A percentile compares a stretch with the other conserved stretches of the same genome.
Conservation (phyloP, 1,140 invertebrate species). For the Mercenaria mercenaria region DNA sequence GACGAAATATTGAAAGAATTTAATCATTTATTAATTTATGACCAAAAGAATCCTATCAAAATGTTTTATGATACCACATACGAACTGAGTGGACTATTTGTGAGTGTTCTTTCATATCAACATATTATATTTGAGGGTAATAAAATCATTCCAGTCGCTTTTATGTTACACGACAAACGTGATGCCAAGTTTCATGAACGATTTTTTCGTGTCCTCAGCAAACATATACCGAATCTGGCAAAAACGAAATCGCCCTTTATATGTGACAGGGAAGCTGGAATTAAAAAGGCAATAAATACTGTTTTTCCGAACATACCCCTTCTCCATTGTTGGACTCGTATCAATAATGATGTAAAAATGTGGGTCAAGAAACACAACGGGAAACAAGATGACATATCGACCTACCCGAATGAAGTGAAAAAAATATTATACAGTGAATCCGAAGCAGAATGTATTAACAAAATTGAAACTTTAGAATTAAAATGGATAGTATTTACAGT, state of each 20-base stretch:
- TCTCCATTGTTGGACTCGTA: background rate
- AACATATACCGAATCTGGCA: background rate
- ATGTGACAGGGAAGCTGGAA: background rate
- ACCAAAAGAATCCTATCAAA: too few relatives aligned
- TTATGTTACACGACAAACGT: conserved; percentile 28
- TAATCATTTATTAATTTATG: background rate
- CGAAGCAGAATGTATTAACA: too few relatives aligned
- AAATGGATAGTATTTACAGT: too few relatives aligned
- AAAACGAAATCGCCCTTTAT: background rate
- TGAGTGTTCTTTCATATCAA: too few relatives aligned
- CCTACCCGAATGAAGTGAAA: background rate
- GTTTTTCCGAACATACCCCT: background rate
- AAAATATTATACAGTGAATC: background rate
- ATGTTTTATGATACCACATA: conserved; percentile 22
- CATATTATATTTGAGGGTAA: too few relatives aligned
- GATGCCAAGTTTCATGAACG: conserved; percentile 21
- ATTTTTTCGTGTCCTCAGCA: background rate
- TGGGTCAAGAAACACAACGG: conserved; percentile 11
- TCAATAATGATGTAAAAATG: background rate
- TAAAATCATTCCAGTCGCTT: too few relatives aligned
- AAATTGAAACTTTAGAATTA: too few relatives aligned
- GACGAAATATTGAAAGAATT: too few relatives aligned
- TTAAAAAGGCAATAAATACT: background rate
- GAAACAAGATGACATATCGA: background rate
- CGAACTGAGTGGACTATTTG: background rate